Percentiles rank a stretch among this genome's conserved stretches.
phyloP scores from a whole-genome alignment of 2,797 vertebrate species.

The Acomys russatus region DNA sequence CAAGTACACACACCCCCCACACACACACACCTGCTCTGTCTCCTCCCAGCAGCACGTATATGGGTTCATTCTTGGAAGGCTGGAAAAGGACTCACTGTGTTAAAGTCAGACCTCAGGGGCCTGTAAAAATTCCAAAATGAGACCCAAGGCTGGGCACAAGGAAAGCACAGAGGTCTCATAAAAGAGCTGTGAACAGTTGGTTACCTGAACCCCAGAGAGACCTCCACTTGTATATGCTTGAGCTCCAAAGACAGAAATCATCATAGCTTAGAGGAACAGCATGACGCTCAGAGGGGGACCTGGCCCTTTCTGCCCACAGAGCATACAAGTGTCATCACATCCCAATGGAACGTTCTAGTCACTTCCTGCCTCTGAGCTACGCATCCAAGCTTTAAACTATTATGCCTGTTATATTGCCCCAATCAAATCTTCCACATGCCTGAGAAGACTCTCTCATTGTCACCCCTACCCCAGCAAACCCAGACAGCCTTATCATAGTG shows the following conservation, averaged over 20 bases:
- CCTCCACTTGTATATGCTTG: neutral
- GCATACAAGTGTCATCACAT: neutral
- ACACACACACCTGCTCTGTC: neutral
- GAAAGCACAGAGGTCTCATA: neutral
- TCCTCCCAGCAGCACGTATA: neutral
- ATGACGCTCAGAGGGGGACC: rapidly evolving
- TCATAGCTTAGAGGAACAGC: neutral
- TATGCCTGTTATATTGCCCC: neutral
- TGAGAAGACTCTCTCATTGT: neutral
- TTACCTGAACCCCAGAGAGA: neutral
- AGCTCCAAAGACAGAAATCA: neutral
- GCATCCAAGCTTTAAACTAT: neutral
- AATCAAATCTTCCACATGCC: neutral
- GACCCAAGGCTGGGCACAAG: neutral
- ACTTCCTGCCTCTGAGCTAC: neutral
- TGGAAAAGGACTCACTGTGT: neutral
- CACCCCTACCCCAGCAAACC: neutral
- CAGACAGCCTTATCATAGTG: neutral
- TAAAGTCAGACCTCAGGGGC: neutral
- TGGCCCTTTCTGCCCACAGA: neutral
- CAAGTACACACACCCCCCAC: neutral
- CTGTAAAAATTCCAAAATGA: constrained; percentile 43
- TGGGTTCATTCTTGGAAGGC: neutral
- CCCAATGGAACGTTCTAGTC: neutral
- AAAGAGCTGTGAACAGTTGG: neutral